These are phyloP conservation scores for Gasterosteus nipponicus DNA, from an alignment of 2,113 vertebrate genomes.

Conservation along the genomic window DNA sequence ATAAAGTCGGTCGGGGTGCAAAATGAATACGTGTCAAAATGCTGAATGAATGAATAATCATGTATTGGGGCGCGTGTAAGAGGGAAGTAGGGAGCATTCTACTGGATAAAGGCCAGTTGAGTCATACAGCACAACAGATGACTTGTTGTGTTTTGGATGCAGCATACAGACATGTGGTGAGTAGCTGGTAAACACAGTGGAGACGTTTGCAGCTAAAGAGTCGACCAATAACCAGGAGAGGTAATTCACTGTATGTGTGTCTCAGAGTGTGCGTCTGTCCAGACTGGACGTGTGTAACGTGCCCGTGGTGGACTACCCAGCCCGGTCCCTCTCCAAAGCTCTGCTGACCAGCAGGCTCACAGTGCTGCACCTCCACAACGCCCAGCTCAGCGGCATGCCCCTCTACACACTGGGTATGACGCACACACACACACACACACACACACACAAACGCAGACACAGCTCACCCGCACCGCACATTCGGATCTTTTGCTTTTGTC, in stretches of 20 bases:
- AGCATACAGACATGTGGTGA: no score
- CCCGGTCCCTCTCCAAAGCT: constrained; percentile 76
- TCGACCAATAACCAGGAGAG: no score
- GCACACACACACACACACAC: constrained; percentile 14
- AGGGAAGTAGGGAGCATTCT: no score
- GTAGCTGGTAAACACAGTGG: no score
- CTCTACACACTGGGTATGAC: constrained; percentile 80
- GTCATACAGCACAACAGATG: no score
- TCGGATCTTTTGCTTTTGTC: background rate
- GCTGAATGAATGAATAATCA: no score
- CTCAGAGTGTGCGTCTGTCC: constrained; percentile 79
- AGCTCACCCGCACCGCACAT: background rate
- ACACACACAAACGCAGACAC: constrained; percentile 9
- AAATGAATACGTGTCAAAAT: no score
- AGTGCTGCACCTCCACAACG: constrained; percentile 78
- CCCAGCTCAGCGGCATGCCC: constrained; percentile 78
- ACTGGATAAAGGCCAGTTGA: no score
- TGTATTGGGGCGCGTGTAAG: no score
- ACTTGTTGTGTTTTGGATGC: no score
- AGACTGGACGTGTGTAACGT: constrained; percentile 79
- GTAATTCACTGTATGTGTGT: constrained; percentile 36
- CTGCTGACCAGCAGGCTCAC: constrained; percentile 77
- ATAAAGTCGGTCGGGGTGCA: no score
- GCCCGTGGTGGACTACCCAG: constrained; percentile 70
- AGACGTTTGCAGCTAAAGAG: no score